These are phyloP conservation scores for Lacanobia wlatinum DNA, from an alignment of 2,888 invertebrate species.

Conservation along the genomic window DNA sequence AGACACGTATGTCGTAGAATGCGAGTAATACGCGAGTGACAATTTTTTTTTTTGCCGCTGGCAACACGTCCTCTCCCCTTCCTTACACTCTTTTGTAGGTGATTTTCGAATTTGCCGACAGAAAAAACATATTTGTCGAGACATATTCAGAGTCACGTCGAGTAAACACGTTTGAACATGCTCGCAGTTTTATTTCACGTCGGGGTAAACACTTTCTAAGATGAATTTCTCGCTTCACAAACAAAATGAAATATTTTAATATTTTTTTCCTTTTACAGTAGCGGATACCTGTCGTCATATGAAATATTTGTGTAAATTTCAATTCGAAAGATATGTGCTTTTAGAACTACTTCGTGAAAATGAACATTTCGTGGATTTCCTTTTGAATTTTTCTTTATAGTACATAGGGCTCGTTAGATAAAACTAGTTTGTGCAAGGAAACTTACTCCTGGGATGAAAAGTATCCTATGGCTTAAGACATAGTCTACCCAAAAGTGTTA, in stretches of 20 bases:
- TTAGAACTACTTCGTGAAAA: conserved; percentile 48
- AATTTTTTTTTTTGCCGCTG: conserved; percentile 66
- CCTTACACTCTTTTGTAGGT: conserved; percentile 63
- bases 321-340: conserved; percentile 40
- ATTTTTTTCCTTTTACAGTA: conserved; percentile 73
- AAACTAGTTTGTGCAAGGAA: not conserved
- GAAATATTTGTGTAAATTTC: conserved; percentile 57
- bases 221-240: conserved; percentile 84
- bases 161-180: conserved; percentile 82
- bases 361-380: conserved; percentile 10
- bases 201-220: conserved; percentile 84
- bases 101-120: conserved; percentile 70
- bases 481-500: too few species aligned
- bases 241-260: conserved; percentile 84
- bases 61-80: conserved; percentile 55
- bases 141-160: conserved; percentile 76
- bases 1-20: conserved; percentile 80
- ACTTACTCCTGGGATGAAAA: too few species aligned
- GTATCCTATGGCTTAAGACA: not conserved
- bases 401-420: not conserved
- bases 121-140: conserved; percentile 77
- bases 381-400: not conserved
- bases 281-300: conserved; percentile 64
- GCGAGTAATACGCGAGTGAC: conserved; percentile 74
- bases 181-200: conserved; percentile 85